A percentile compares a stretch with the other conserved stretches of the same genome.
phyloP scores from a whole-genome alignment of 2,113 vertebrate species.

The Brachyistius frenatus region DNA sequence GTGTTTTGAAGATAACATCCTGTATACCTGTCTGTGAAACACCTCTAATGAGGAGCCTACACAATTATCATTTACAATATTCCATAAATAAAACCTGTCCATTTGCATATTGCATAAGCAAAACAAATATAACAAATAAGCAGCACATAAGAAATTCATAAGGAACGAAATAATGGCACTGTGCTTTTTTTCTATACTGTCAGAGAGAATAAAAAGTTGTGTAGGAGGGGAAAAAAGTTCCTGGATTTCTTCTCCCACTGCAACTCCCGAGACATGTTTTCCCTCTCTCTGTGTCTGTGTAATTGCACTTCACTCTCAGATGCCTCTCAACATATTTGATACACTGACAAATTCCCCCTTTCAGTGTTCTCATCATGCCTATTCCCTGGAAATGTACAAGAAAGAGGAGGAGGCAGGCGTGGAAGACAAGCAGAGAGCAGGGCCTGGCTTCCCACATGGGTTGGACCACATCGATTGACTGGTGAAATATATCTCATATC shows the following conservation, averaged over 20 bases:
- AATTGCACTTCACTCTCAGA: conserved; percentile 80
- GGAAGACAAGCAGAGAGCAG: conserved; percentile 69
- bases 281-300: conserved; percentile 58
- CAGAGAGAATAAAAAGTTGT: conserved; percentile 58
- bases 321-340: conserved; percentile 78
- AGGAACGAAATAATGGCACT: conserved; percentile 24
- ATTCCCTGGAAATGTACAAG: conserved; percentile 75
- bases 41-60: conserved; percentile 57
- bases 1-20: conserved; percentile 23
- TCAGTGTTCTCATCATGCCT: conserved; percentile 76
- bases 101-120: conserved; percentile 64
- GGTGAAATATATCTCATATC: conserved; percentile 81
- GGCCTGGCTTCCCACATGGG: conserved; percentile 68
- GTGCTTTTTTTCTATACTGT: conserved; percentile 18
- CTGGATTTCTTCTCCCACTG: conserved; percentile 33
- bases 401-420: conserved; percentile 63
- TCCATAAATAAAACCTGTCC: conserved; percentile 52
- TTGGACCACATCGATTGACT: conserved; percentile 81
- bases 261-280: conserved; percentile 64
- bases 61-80: conserved; percentile 37
- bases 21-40: conserved; percentile 30
- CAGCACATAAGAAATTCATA: conserved; percentile 43
- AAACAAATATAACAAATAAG: conserved; percentile 53
- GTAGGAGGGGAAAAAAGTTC: conserved; percentile 39
- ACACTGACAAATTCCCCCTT: conserved; percentile 78